These are phyloP conservation scores for Sympetrum striolatum DNA, from an alignment of 2,888 invertebrate species.

Conservation along the genomic window DNA sequence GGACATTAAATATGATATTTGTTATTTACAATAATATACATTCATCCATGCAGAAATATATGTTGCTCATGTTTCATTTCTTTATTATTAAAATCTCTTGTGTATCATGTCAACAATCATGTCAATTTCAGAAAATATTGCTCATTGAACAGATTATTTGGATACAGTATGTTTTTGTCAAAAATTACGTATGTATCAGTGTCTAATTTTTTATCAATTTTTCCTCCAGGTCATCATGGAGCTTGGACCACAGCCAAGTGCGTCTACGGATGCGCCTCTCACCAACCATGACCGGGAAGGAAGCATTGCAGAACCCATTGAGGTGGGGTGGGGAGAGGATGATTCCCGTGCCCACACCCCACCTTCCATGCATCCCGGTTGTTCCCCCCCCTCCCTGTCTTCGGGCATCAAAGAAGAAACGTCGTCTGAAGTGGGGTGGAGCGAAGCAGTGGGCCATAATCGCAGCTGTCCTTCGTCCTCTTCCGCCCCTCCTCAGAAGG, in stretches of 20 bases:
- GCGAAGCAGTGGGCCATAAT: not conserved
- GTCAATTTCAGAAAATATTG: too few species aligned
- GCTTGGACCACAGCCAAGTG: slow-evolving; percentile 32
- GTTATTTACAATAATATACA: too few species aligned
- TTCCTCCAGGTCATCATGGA: slow-evolving; percentile 2
- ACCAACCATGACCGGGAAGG: slow-evolving; percentile 74
- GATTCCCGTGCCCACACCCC: slow-evolving; percentile 13
- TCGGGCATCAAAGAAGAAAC: not conserved
- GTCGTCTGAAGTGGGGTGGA: slow-evolving; percentile 37
- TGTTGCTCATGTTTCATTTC: too few species aligned
- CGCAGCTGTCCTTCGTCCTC: slow-evolving; percentile 26
- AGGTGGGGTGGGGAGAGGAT: slow-evolving; percentile 6
- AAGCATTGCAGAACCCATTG: slow-evolving; percentile 44
- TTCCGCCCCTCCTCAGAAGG: slow-evolving; percentile 52
- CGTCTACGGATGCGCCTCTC: slow-evolving; percentile 62
- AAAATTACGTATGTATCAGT: too few species aligned
- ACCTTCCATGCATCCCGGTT: not conserved
- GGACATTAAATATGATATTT: too few species aligned
- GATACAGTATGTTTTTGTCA: too few species aligned
- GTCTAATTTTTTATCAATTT: too few species aligned
- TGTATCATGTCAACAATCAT: too few species aligned
- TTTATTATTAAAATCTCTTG: too few species aligned
- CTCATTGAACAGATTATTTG: too few species aligned
- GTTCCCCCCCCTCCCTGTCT: not conserved
- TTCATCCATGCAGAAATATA: too few species aligned